These are phyloP conservation scores for Heliocidaris tuberculata DNA, from an alignment of 35 echinoderm and acorn worm species.

Conservation along the genomic window DNA sequence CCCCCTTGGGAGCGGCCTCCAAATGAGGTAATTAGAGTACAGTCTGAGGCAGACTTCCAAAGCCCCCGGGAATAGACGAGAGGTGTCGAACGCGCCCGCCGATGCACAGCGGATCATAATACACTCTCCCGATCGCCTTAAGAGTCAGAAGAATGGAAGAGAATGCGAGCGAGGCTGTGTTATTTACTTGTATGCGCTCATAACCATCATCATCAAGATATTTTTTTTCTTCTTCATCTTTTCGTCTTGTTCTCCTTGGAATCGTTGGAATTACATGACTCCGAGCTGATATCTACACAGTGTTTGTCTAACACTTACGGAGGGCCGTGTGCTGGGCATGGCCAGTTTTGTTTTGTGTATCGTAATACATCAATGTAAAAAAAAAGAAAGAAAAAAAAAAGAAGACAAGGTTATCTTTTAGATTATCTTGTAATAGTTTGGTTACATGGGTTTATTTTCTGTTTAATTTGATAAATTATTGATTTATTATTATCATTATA, in stretches of 20 bases:
- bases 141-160: not conserved
- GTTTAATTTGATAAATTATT: too few relatives aligned
- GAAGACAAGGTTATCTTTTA: too few relatives aligned
- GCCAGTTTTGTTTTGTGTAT: too few relatives aligned
- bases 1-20: not conserved
- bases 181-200: not conserved
- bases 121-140: not conserved
- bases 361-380: too few relatives aligned
- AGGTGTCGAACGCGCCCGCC: slow-evolving; percentile 24
- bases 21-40: slow-evolving; percentile 50
- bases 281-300: not conserved
- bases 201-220: not conserved
- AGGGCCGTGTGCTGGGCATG: too few relatives aligned
- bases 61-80: not conserved
- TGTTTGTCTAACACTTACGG: too few relatives aligned
- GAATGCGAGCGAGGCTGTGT: not conserved
- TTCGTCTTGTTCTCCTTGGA: not conserved
- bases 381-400: too few relatives aligned
- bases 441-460: too few relatives aligned
- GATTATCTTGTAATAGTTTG: too few relatives aligned
- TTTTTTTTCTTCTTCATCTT: not conserved
- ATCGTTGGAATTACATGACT: not conserved
- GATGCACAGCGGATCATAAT: slow-evolving; percentile 32
- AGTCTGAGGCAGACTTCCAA: slow-evolving; percentile 29
- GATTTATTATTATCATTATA: too few relatives aligned